These are phyloP conservation scores for Pantherophis vulpinus DNA, from an alignment of 2,797 vertebrate genomes.

Conservation along the genomic window DNA sequence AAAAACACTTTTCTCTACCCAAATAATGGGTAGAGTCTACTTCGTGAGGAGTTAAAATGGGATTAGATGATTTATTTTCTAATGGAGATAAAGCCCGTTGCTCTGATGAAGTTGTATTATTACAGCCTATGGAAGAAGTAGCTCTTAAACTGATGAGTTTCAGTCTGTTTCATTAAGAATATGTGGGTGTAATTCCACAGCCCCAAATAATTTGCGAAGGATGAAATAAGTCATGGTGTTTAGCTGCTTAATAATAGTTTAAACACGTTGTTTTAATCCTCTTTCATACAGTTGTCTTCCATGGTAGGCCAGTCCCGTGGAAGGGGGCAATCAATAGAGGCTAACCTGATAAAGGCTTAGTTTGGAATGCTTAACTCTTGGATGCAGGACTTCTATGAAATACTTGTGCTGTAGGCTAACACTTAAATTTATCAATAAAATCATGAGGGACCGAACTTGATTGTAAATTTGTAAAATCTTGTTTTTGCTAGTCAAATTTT, in stretches of 20 bases:
- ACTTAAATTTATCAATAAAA: neutral
- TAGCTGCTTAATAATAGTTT: neutral
- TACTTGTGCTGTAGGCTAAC: neutral
- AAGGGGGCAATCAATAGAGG: neutral
- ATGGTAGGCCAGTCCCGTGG: neutral
- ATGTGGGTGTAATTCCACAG: neutral
- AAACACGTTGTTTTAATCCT: neutral
- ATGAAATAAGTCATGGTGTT: neutral
- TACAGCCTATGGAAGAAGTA: neutral
- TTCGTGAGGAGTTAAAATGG: neutral
- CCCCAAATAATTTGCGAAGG: neutral
- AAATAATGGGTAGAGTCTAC: neutral
- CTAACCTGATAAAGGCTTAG: neutral
- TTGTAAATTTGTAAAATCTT: neutral
- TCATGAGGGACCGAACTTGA: neutral
- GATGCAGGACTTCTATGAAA: neutral
- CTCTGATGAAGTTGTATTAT: neutral
- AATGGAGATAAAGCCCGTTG: neutral
- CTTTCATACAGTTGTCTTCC: neutral
- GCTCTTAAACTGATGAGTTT: neutral
- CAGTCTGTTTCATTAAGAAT: neutral
- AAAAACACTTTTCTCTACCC: neutral
- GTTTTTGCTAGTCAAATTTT: neutral
- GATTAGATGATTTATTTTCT: neutral
- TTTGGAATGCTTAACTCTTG: neutral